Conservation (phyloP, 2,888 invertebrate species). For the Augiades crinisus region DNA sequence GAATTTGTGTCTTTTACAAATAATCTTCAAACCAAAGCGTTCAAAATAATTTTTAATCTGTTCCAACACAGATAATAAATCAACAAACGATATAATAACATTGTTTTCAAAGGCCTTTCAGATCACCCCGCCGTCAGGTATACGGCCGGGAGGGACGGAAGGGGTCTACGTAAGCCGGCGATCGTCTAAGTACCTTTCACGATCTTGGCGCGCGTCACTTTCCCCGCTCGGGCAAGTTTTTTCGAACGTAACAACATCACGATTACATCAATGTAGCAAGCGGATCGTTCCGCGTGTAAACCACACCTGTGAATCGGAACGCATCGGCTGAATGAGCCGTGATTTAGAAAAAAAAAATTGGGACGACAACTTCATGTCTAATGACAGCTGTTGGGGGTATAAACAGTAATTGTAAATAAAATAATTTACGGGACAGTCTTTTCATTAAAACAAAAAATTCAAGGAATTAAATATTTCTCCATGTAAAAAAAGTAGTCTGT, state of each 20-base stretch:
- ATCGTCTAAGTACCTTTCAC: constrained; percentile 74
- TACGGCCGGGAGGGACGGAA: constrained; percentile 22
- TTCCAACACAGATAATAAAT: background rate
- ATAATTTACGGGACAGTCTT: too few relatives aligned
- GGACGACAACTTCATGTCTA: too few relatives aligned
- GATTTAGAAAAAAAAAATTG: background rate
- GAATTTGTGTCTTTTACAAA: too few relatives aligned
- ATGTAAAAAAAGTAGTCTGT: too few relatives aligned
- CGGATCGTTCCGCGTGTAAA: constrained; percentile 62
- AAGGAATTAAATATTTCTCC: too few relatives aligned
- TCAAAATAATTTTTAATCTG: too few relatives aligned
- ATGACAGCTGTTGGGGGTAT: too few relatives aligned
- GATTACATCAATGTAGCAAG: constrained; percentile 78
- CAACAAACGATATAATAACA: background rate
- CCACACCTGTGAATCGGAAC: constrained; percentile 58
- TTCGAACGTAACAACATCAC: constrained; percentile 69
- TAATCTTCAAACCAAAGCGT: too few relatives aligned
- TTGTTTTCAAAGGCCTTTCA: constrained; percentile 3
- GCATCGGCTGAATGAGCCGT: constrained; percentile 16
- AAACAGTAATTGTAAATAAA: too few relatives aligned
- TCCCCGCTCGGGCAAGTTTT: constrained; percentile 76
- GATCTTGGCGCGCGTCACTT: constrained; percentile 76
- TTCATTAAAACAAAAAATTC: too few relatives aligned
- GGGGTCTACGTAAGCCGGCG: constrained; percentile 54
- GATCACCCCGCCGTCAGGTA: background rate